phyloP scores from a whole-genome alignment of 2,113 vertebrate genomes.

The Zapus hudsonius region DNA sequence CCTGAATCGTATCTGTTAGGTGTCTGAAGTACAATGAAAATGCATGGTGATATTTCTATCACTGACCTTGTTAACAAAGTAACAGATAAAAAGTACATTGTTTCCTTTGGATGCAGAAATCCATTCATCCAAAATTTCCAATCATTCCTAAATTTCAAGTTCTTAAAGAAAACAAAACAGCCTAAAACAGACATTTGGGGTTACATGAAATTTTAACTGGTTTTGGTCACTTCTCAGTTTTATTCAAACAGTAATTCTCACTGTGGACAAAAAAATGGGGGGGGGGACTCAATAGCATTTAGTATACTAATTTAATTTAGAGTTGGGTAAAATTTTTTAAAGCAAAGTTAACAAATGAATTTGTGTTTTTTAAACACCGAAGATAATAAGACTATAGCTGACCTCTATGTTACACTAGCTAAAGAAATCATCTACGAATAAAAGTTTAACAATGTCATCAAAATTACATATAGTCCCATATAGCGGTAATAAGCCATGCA shows the following conservation, averaged over 20 bases:
- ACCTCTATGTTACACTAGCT: neutral
- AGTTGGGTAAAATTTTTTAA: neutral
- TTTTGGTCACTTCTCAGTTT: neutral
- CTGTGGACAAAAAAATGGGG: no score
- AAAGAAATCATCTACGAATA: neutral
- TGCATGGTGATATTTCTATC: neutral
- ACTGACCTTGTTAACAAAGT: neutral
- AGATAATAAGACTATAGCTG: neutral
- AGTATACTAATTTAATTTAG: neutral
- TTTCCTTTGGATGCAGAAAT: neutral
- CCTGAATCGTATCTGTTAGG: neutral
- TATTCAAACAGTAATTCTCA: neutral
- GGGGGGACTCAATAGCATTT: no score
- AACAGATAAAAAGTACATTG: neutral
- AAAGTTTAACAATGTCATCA: neutral
- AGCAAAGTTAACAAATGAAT: neutral
- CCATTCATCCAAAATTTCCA: neutral
- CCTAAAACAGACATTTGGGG: neutral
- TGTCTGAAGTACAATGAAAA: conserved; percentile 40
- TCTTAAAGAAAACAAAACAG: neutral
- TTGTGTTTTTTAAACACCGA: neutral
- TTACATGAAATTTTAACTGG: neutral
- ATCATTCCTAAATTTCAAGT: neutral
- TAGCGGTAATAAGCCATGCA: neutral
- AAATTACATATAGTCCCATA: neutral